Base-by-base conservation (phyloP, 2,113 vertebrate genomes). In the Xiphophorus maculatus region DNA sequence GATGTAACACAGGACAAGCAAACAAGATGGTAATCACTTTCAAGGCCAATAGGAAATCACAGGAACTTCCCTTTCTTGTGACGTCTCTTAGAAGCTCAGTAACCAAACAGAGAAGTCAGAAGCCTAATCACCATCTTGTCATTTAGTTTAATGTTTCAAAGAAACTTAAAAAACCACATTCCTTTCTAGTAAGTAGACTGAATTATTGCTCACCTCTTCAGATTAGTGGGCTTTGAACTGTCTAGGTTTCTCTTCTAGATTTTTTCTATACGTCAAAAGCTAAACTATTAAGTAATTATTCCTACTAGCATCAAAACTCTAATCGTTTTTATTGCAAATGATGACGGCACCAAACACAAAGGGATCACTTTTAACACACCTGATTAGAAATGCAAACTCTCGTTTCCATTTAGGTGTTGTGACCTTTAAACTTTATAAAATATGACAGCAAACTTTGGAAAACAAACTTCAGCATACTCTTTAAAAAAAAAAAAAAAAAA, bases 1-100 rank as follows among this genome's bases (percentile, higher is more conserved):
- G 84, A 86, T 51, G 72, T 76, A 77, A 79, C 76, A 67, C 22
- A 80, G 81, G 84, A 83, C 87, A 88, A 67, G 82, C 63, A 84
- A 89, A 88, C 77, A 82, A 75, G 81, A 84, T 33, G 81, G 13
- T 68, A 84, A 78, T 83, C 82, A 84, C 64, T 54, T 69, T 73
- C 25, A 11, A 67, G 58, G 62, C 58, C 77, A 35, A 30, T n/a
- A 79, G 77, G 77, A 87, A 90, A 89, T 87, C 72, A 66, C 61
- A n/a, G 67, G 51, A 40, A 66, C 76, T 88, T 89, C 85, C 82
- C 73, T 86, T 78, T 67, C 48, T 80, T 13, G 4, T 61, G 62
- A 81, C 13, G 42, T 71, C 22, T 64, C 37, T 29, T 33, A 28
- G 27, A 76, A 28, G 15, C 32, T 76, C 28, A 14, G 12, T 37